Conservation (phyloP, 2,888 invertebrate genomes). For the Cataglyphis rosenhaueri region DNA sequence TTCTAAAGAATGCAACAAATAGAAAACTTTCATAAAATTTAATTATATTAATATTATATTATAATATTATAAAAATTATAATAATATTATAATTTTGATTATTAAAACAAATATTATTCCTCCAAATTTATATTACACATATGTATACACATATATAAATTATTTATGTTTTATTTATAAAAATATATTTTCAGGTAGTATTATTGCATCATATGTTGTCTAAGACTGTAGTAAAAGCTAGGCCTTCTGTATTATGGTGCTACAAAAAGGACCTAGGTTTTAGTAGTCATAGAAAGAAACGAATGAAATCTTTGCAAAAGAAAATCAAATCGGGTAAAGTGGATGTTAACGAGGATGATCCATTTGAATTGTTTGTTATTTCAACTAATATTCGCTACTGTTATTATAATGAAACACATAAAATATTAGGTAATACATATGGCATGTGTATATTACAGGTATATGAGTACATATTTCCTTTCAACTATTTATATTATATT, state of each 20-base stretch:
- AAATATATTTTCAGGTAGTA: slow-evolving; percentile 90
- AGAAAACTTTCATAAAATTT: too few relatives aligned
- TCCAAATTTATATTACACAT: too few relatives aligned
- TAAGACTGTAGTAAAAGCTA: slow-evolving; percentile 96
- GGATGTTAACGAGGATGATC: slow-evolving; percentile 96
- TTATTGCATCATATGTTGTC: slow-evolving; percentile 99
- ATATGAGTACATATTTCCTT: slow-evolving; percentile 63
- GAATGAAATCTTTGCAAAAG: slow-evolving; percentile 93
- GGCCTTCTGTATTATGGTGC: slow-evolving; percentile 99
- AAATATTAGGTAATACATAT: slow-evolving; percentile 98
- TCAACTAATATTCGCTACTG: slow-evolving; percentile 98
- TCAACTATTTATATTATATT: slow-evolving; percentile 3
- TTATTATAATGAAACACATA: slow-evolving; percentile 99
- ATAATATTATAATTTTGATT: too few relatives aligned
- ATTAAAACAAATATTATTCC: too few relatives aligned
- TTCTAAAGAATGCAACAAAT: too few relatives aligned
- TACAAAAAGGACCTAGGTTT: slow-evolving; percentile 93
- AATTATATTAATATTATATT: too few relatives aligned
- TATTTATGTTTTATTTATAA: background rate
- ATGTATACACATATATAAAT: background rate
- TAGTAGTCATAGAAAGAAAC: slow-evolving; percentile 94
- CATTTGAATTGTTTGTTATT: slow-evolving; percentile 98
- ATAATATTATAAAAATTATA: too few relatives aligned
- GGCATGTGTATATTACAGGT: slow-evolving; percentile 98
- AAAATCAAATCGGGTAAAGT: slow-evolving; percentile 96